These are phyloP conservation scores for Phoeniculus purpureus DNA, from an alignment of 2,797 vertebrate species.

Conservation along the genomic window DNA sequence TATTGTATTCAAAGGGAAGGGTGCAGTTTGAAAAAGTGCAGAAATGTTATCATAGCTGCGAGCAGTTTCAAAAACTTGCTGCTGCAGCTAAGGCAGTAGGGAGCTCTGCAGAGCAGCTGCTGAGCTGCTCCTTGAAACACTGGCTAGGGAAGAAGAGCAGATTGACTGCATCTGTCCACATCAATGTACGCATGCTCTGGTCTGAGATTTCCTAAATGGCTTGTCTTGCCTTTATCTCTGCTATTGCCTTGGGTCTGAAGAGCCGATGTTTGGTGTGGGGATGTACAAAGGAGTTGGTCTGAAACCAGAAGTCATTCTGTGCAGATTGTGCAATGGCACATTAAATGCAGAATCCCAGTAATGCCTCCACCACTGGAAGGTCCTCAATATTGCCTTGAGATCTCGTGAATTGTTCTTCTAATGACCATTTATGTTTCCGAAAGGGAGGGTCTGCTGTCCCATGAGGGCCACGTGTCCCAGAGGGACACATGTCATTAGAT, in stretches of 20 bases:
- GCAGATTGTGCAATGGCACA: too few relatives aligned
- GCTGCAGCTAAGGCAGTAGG: not conserved
- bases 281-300: not conserved
- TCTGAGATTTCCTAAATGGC: not conserved
- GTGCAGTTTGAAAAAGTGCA: not conserved
- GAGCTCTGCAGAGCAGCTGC: not conserved
- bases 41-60: not conserved
- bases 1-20: not conserved
- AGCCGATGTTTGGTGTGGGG: not conserved
- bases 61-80: not conserved
- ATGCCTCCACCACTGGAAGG: not conserved
- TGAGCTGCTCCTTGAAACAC: not conserved
- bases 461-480: rapidly evolving
- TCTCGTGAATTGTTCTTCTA: not conserved
- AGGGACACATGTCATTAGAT: not conserved
- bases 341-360: not conserved
- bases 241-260: not conserved
- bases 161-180: not conserved
- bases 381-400: not conserved
- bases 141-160: not conserved
- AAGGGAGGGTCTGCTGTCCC: not conserved
- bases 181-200: not conserved
- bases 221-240: not conserved
- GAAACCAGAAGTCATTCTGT: not conserved
- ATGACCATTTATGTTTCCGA: not conserved